Base-by-base conservation (phyloP, 2,888 invertebrate genomes). In the Lochmaea capreae region DNA sequence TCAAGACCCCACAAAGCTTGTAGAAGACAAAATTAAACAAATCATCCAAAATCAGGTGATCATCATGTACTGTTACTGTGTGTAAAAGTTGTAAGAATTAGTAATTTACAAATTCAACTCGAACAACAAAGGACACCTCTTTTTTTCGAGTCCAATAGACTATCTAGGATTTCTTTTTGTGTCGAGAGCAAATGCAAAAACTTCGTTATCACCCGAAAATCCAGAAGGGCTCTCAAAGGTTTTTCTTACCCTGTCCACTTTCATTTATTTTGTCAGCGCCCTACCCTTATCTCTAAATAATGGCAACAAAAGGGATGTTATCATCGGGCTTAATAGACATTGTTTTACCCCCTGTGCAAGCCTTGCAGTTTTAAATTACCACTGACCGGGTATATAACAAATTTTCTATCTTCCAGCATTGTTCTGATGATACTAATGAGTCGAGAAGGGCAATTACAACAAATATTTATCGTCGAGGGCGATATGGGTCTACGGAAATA, bases 291-390 rank as follows among this genome's bases (percentile, higher is more conserved):
- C 75, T 75, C 73, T 71, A 65, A 70, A 77, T 74, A 72, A 76
- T 75, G 75, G 77, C 77, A 77, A 76, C 74, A 72, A 78, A 33
- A 70, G 72, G 75, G 67, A 72, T 73, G 77, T 79, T 78, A 79
- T 78, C 78, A 72, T 75, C 59, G 71, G 65, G 74, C 78, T 76
- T 79, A 79, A 78, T 79, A 76, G 76, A 79, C 75, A 71, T 74
- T 74, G 68, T 67, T 71, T 66, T 67, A 75, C 77, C 72, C 76
- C 70, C 72, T 72, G 71, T 77, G 76, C 78, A 72, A 73, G 72
- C 65, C 69, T 74, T 72, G 75, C 77, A 75, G 71, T 75, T 76
- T 74, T 76, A 74, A 76, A 76, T 76, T 76, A 76, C 76, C 75
- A 65, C 71, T 18, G 65, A 58, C 65, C 46, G 69, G 22, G 65